phyloP scores from a whole-genome alignment of 1,140 invertebrate species.

The Anthonomus grandis region DNA sequence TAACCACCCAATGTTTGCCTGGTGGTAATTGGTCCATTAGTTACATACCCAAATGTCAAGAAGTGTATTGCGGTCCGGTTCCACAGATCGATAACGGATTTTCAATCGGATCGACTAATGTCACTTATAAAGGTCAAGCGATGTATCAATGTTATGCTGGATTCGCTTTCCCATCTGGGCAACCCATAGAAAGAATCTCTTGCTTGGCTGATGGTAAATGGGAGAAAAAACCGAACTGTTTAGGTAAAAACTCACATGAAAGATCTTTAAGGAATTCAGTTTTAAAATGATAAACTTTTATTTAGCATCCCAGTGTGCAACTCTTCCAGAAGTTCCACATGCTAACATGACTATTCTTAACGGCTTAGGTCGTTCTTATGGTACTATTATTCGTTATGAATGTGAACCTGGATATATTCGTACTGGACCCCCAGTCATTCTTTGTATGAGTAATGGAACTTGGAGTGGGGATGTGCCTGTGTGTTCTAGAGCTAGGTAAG shows the following conservation, averaged over 20 bases:
- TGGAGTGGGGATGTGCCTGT: constrained; percentile 91
- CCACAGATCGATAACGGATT: constrained; percentile 97
- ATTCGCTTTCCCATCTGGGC: constrained; percentile 86
- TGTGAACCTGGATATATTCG: constrained; percentile 91
- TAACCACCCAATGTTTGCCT: constrained; percentile 80
- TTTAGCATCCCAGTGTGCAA: constrained; percentile 87
- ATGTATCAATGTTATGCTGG: constrained; percentile 96
- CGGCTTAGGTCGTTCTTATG: constrained; percentile 90
- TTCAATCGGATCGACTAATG: constrained; percentile 91
- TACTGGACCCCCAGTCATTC: constrained; percentile 81
- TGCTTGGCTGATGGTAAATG: constrained; percentile 85
- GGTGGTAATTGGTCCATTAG: constrained; percentile 91
- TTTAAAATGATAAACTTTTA: too few species aligned
- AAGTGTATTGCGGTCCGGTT: constrained; percentile 95
- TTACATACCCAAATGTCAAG: constrained; percentile 92
- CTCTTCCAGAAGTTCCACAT: constrained; percentile 81
- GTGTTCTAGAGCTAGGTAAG: constrained; percentile 62
- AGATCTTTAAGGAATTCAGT: too few species aligned
- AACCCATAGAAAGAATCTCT: constrained; percentile 84
- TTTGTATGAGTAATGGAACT: constrained; percentile 94
- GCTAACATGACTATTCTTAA: constrained; percentile 87
- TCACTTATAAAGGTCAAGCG: constrained; percentile 88
- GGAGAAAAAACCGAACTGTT: constrained; percentile 87
- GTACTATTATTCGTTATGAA: constrained; percentile 91
- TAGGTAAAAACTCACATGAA: constrained; percentile 68